phyloP scores from a whole-genome alignment of 2,888 invertebrate species.

The Invenusta paracnida region DNA sequence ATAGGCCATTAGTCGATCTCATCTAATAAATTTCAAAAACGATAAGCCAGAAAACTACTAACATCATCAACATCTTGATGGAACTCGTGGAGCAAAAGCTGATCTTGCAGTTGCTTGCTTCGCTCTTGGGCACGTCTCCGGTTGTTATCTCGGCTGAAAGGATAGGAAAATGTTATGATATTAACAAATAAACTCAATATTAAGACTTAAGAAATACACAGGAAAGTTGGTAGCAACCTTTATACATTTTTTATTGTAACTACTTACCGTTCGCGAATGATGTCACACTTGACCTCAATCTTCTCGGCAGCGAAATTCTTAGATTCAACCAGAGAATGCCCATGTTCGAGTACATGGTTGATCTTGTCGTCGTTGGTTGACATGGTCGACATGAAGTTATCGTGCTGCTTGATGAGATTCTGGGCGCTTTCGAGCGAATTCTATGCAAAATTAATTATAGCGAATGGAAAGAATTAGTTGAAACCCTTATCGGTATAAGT shows the following conservation, averaged over 20 bases:
- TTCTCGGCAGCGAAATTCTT: constrained; percentile 93
- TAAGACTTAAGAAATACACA: too few relatives aligned
- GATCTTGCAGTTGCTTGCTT: constrained; percentile 87
- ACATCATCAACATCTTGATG: constrained; percentile 64
- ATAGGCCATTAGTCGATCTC: too few relatives aligned
- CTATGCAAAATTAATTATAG: too few relatives aligned
- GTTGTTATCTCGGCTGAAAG: constrained; percentile 72
- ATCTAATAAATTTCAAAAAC: too few relatives aligned
- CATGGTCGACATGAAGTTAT: constrained; percentile 97
- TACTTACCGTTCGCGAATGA: constrained; percentile 49
- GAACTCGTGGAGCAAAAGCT: constrained; percentile 91
- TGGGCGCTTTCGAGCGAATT: constrained; percentile 91
- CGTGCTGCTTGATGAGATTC: constrained; percentile 89
- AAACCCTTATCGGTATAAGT: too few relatives aligned
- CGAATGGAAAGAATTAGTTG: too few relatives aligned
- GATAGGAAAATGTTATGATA: constrained; percentile 27
- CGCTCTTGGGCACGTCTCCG: constrained; percentile 82
- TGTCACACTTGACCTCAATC: constrained; percentile 85
- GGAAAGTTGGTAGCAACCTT: too few relatives aligned
- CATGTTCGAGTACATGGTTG: constrained; percentile 88
- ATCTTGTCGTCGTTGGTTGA: constrained; percentile 99
- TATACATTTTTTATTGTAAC: too few relatives aligned
- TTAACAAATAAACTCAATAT: constrained; percentile 12
- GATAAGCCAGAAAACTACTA: too few relatives aligned
- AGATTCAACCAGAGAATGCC: constrained; percentile 80